Evolutionary conservation across 2,113 vertebrate species (phyloP), one percentile per base, ranked within the genome.

Genomic region (Pteruthius melanotis): DNA sequence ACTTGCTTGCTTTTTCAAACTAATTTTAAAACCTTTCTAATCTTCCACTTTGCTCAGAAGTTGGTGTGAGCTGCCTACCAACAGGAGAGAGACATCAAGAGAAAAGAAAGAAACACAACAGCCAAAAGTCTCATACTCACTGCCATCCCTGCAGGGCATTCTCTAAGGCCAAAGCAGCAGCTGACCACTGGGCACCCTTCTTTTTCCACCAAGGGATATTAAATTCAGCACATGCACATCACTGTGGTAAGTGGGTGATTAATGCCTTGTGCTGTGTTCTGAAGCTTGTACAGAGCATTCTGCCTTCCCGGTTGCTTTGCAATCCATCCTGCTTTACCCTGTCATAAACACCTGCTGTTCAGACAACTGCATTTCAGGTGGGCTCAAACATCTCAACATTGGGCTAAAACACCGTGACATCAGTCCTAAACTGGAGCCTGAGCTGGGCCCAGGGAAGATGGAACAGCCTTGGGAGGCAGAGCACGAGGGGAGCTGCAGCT

Each of bases 321-420:
- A 77, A 83, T 80, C 59, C 31, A 65, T 87, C 79, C 59, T 57
- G 23, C 3, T 95, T 83, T 39, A 66, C 8, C 27, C 65, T 75
- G 47, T 52, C 87, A 75, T n/a, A 63, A 87, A 93, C 44, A 68
- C 64, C 93, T 95, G 65, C 81, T 95, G 84, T 60, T 94, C 69
- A n/a, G 35, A 75, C 24, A 64, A 42, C 2, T 54, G 69, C 57
- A 27, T 64, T 87, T 75, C 47, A 71, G 74, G 78, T 15, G 18
- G 47, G 59, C 77, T 82, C 47, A 82, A 89, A 31, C 18, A 37
- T 27, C 2, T 0, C 6, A 27, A 50, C 54, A 9, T 1, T 12
- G 7, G 19, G 15, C 27, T 74, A 19, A 65, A 72, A 37, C 33
- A 44, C 10, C 8, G 0, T 28, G 16, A 44, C 14, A 44, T 11